These are phyloP conservation scores for Drosophila auraria DNA, from an alignment of 1,140 invertebrate species.

Conservation along the genomic window DNA sequence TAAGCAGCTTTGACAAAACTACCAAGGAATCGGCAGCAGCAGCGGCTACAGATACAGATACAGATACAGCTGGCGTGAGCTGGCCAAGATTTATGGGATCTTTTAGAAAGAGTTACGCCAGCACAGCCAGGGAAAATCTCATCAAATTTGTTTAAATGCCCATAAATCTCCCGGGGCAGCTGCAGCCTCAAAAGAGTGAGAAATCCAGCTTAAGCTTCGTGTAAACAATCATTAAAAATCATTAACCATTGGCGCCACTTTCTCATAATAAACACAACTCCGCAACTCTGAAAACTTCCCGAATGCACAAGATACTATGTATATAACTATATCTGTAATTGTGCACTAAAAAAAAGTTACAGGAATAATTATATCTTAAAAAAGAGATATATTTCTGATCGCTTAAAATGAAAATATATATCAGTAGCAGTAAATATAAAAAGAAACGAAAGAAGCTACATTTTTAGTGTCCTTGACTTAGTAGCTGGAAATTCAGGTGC, in stretches of 20 bases:
- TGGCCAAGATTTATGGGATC: conserved; percentile 78
- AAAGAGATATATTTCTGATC: no score
- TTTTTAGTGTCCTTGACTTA: no score
- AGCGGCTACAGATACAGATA: conserved; percentile 14
- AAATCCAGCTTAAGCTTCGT: conserved; percentile 48
- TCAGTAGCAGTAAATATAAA: no score
- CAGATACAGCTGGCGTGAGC: conserved; percentile 54
- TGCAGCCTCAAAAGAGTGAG: conserved; percentile 36
- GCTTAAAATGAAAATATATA: no score
- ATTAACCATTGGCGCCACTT: conserved; percentile 81
- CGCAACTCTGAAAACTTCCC: conserved; percentile 20
- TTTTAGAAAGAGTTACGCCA: conserved; percentile 76
- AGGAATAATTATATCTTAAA: no score
- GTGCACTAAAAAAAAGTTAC: not conserved
- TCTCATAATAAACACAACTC: conserved; percentile 74
- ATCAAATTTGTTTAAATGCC: conserved; percentile 83
- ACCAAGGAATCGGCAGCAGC: conserved; percentile 38
- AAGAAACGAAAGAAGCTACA: no score
- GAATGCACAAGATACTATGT: conserved; percentile 23
- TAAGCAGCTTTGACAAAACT: conserved; percentile 81
- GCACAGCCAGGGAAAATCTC: conserved; percentile 64
- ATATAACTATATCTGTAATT: not conserved
- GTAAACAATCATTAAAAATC: conserved; percentile 71
- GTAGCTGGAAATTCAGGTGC: no score
- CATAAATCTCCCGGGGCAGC: conserved; percentile 76